Evolutionary conservation across 2,797 vertebrate species (phyloP).

Genomic region (Aphelocoma californica): DNA sequence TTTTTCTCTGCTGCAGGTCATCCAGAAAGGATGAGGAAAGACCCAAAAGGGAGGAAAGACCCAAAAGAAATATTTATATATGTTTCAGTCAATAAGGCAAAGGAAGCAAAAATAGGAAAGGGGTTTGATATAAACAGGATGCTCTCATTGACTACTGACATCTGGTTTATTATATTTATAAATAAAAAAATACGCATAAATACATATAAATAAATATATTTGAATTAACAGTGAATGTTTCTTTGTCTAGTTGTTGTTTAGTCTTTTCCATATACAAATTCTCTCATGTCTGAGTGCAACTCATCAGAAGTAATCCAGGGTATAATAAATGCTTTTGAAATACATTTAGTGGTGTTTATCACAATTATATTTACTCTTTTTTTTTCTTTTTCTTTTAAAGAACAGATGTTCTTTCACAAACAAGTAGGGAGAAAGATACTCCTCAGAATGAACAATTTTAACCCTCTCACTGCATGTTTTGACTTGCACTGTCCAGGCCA

Average conservation of each 20-base stretch:
- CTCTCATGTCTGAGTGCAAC: accelerated
- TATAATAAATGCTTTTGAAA: not conserved
- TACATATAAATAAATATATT: too few relatives aligned
- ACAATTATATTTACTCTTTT: not conserved
- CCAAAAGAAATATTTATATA: not conserved
- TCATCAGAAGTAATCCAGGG: not conserved
- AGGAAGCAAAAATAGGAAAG: not conserved
- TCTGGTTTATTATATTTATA: not conserved
- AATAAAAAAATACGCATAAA: not conserved
- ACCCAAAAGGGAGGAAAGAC: not conserved
- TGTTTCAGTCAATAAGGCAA: not conserved
- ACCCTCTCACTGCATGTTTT: not conserved
- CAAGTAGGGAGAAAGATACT: not conserved
- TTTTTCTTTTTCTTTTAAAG: not conserved
- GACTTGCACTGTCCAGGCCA: too few relatives aligned
- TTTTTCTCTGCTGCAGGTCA: not conserved
- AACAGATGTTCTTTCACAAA: not conserved
- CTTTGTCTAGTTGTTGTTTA: not conserved
- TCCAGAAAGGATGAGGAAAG: too few relatives aligned
- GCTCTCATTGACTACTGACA: not conserved
- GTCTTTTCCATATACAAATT: not conserved
- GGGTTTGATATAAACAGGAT: not conserved
- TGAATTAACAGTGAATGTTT: not conserved
- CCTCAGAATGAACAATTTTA: not conserved
- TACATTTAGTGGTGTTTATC: not conserved